These are phyloP conservation scores for Drosophila subpulchrella DNA, from an alignment of 1,140 invertebrate genomes.

Conservation along the genomic window DNA sequence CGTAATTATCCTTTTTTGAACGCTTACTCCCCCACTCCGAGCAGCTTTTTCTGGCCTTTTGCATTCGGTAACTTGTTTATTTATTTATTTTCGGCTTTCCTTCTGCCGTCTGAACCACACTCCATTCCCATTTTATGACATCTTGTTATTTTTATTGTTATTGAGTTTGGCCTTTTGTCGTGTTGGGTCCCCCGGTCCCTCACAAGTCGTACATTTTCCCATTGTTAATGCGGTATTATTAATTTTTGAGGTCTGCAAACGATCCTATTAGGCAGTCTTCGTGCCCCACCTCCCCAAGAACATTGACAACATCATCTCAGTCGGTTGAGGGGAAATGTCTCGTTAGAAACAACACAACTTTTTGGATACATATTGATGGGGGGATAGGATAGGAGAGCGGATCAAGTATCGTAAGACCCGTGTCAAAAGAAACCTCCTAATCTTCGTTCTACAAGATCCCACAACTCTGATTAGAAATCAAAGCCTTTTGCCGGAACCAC, in stretches of 20 bases:
- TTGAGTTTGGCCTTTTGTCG: conserved; percentile 72
- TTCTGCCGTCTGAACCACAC: background rate
- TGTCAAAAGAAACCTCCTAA: conserved; percentile 51
- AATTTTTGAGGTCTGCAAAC: conserved; percentile 63
- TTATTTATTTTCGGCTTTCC: conserved; percentile 46
- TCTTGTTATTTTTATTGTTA: conserved; percentile 81
- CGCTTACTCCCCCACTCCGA: conserved; percentile 8
- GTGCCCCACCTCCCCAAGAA: conserved; percentile 28
- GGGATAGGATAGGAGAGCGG: conserved; percentile 8
- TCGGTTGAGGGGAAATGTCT: conserved; percentile 11
- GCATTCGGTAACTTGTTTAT: conserved; percentile 47
- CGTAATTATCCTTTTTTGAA: conserved; percentile 76
- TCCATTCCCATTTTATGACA: conserved; percentile 70
- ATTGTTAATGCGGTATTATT: conserved; percentile 63
- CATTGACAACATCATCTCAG: conserved; percentile 64
- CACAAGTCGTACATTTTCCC: conserved; percentile 26
- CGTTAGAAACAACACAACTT: background rate
- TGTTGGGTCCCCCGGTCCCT: background rate
- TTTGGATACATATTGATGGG: background rate
- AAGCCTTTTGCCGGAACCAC: conserved; percentile 73
- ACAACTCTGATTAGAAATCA: conserved; percentile 66
- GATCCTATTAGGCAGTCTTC: conserved; percentile 74
- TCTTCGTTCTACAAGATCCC: conserved; percentile 68
- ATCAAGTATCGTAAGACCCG: conserved; percentile 73
- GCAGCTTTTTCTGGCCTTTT: conserved; percentile 19